Evolutionary conservation across 2,888 invertebrate species (phyloP).

Genomic region (Tortricodes alternella): DNA sequence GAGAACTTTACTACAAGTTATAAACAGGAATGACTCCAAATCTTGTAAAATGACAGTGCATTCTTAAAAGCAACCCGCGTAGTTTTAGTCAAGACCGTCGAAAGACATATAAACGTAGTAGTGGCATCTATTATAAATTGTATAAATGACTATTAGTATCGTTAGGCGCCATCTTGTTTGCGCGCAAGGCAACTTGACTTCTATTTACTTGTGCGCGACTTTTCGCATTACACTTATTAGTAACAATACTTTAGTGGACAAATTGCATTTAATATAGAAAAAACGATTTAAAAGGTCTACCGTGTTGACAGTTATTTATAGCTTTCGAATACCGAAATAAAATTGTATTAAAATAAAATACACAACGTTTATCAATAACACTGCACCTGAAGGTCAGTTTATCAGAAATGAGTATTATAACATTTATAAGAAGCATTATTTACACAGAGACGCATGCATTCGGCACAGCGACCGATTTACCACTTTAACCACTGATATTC

Average conservation of each 20-base stretch:
- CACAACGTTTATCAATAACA: too few species aligned
- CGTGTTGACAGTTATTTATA: too few species aligned
- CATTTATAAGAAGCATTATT: constrained; percentile 7
- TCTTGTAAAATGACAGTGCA: neutral
- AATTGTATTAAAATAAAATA: too few species aligned
- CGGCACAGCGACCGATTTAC: constrained; percentile 10
- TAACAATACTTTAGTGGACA: too few species aligned
- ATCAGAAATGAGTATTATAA: neutral
- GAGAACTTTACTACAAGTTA: constrained; percentile 12
- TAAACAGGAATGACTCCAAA: constrained; percentile 6
- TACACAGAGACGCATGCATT: constrained; percentile 24
- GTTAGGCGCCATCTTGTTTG: constrained; percentile 18
- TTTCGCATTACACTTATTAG: constrained; percentile 10
- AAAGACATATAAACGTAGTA: constrained; percentile 3
- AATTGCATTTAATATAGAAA: too few species aligned
- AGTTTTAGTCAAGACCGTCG: constrained; percentile 2
- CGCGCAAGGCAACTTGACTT: constrained; percentile 1
- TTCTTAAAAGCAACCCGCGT: neutral
- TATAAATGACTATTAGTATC: constrained; percentile 8
- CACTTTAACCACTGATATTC: neutral
- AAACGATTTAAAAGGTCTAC: too few species aligned
- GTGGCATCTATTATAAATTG: constrained; percentile 17
- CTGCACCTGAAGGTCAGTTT: neutral
- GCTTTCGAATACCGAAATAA: too few species aligned
- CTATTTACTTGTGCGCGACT: neutral